Evolutionary conservation across 2,797 vertebrate genomes (phyloP), one percentile per base, ranked within the genome.

Genomic region (Apogon hyalosoma): DNA sequence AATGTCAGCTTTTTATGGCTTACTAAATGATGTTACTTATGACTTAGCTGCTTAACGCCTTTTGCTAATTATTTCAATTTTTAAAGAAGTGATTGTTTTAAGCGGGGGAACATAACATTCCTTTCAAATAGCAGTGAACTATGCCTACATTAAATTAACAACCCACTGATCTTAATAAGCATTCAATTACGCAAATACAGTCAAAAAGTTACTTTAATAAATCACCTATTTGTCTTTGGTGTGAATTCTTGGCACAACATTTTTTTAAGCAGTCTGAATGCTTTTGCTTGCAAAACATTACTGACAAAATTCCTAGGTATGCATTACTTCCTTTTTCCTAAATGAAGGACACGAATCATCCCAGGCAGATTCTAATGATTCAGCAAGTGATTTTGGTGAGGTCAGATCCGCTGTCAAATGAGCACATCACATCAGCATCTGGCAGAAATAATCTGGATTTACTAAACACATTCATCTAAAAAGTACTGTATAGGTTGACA

Each of bases 1-100:
- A 72, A 68, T 33, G 38, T 79, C 80, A 79, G 40, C 73, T 82
- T 69, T 63, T 71, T 92, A 93, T 93, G 92, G 91, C 91, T 93
- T 92, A 60, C 75, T 82, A 68, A 61, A 49, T 48, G 39, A 64
- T 53, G 42, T 65, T 73, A 74, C 67, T 80, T 38, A 64, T 70
- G 65, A 77, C 65, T 72, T 78, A 1, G 43, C 67, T 75, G 73
- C 79, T 70, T 66, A 68, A 88, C 47, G 53, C 73, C 65, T 69
- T 77, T 46, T 72, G 61, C 52, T 79, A 82, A 77, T 86, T 74
- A 24, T 70, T 88, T 49, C 67, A 76, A 87, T 80, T 83, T 28
- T 61, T 63, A 83, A 59, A 88, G 63, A 79, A 83, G 40, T 86
- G 86, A 90, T 90, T 92, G 87, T 88, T 88, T 65, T 52, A 67